Evolutionary conservation across 2,888 invertebrate species (phyloP).

Genomic region (Nematopogon swammerdamellus): DNA sequence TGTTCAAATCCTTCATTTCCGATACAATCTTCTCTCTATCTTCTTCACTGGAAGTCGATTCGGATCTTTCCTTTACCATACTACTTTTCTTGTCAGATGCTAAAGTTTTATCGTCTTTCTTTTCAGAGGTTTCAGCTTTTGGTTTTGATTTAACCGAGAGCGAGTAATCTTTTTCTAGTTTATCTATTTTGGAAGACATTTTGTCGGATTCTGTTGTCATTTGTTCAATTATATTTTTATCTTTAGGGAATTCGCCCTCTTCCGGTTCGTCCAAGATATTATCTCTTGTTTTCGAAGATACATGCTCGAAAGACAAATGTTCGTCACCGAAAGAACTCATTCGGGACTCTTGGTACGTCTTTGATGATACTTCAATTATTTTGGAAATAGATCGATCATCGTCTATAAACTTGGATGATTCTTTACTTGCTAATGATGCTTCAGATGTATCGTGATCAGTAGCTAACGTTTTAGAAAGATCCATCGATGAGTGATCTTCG

Average conservation of each 20-base stretch:
- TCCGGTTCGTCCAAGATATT: not conserved
- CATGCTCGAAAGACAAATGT: not conserved
- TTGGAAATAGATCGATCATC: conserved; percentile 37
- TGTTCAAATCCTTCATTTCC: conserved; percentile 45
- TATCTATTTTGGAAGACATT: not conserved
- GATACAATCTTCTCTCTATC: conserved; percentile 29
- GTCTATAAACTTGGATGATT: conserved; percentile 25
- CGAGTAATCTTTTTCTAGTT: not conserved
- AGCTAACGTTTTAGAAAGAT: conserved; percentile 47
- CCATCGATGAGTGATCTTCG: conserved; percentile 48
- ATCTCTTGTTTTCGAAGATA: not conserved
- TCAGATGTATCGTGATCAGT: conserved; percentile 36
- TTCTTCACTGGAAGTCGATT: conserved; percentile 7
- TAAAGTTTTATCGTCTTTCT: conserved; percentile 4
- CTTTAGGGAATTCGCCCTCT: not conserved
- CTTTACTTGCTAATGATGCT: conserved; percentile 35
- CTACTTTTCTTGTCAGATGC: conserved; percentile 1
- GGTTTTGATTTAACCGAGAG: not conserved
- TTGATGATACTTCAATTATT: conserved; percentile 28
- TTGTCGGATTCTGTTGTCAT: not conserved
- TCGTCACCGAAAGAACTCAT: not conserved
- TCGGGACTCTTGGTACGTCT: conserved; percentile 43
- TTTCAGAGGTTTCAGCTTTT: not conserved
- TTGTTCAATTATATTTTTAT: not conserved
- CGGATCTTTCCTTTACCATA: not conserved